Percentiles rank a stretch among this genome's conserved stretches.
These are phyloP conservation scores for Sebastes schlegelii DNA, from an alignment of 2,113 vertebrate species.

Conservation along the genomic window DNA sequence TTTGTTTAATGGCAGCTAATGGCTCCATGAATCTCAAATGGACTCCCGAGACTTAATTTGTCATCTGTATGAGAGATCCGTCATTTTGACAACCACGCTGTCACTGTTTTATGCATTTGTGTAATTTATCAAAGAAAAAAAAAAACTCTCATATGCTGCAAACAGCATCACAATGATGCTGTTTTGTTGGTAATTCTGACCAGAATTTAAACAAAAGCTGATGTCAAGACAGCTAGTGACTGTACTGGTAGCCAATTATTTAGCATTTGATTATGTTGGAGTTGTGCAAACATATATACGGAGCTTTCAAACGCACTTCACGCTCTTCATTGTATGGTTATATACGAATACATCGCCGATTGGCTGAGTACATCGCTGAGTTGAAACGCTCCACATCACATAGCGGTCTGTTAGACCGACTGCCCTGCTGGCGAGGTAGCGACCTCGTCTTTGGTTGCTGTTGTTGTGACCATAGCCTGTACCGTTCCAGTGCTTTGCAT, in stretches of 20 bases:
- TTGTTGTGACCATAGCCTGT: too few species aligned
- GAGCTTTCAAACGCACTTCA: neutral
- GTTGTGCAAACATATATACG: neutral
- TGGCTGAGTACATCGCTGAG: too few species aligned
- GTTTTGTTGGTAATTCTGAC: neutral
- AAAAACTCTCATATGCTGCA: neutral
- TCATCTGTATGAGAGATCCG: slow-evolving; percentile 34
- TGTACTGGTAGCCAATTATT: neutral
- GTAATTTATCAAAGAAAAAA: slow-evolving; percentile 9
- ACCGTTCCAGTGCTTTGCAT: too few species aligned
- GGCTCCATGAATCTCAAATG: slow-evolving; percentile 53
- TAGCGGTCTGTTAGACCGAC: too few species aligned
- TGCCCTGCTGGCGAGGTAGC: too few species aligned
- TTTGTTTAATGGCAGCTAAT: slow-evolving; percentile 55
- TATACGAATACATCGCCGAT: too few species aligned
- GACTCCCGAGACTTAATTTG: slow-evolving; percentile 35
- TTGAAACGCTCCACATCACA: too few species aligned
- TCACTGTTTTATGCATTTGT: slow-evolving; percentile 19
- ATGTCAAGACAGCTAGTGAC: neutral
- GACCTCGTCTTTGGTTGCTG: too few species aligned
- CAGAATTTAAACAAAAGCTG: neutral
- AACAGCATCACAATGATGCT: neutral
- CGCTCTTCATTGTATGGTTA: neutral
- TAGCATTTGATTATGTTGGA: neutral
- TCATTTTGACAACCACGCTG: slow-evolving; percentile 43